A percentile compares a stretch with the other conserved stretches of the same genome.
These are phyloP conservation scores for Canis aureus DNA, from an alignment of 2,113 vertebrate species.

Conservation along the genomic window DNA sequence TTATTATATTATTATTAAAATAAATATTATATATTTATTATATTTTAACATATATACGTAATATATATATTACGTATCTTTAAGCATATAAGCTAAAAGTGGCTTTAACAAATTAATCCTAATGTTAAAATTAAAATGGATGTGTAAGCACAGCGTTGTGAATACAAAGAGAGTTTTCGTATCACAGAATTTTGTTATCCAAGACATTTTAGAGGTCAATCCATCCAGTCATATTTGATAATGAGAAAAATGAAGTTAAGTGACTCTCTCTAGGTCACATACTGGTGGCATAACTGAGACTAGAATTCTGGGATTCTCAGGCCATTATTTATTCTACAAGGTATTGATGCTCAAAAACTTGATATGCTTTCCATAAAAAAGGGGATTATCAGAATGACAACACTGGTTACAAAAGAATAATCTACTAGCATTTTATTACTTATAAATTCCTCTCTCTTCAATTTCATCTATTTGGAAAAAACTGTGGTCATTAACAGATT, in stretches of 20 bases:
- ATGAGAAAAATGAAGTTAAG: constrained; percentile 15
- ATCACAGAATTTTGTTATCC: background rate
- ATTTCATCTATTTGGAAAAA: constrained; percentile 55
- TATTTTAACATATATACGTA: background rate
- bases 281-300: background rate
- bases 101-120: background rate
- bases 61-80: background rate
- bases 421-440: background rate
- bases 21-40: too few species aligned
- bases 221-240: background rate
- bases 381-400: background rate
- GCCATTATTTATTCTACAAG: background rate
- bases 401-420: background rate
- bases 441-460: background rate
- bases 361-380: background rate
- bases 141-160: background rate
- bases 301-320: background rate
- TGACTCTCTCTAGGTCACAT: background rate
- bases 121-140: background rate
- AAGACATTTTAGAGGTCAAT: background rate
- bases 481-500: background rate
- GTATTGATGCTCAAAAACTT: background rate
- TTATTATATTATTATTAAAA: background rate
- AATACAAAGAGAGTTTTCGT: background rate
- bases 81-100: background rate